These are phyloP conservation scores for Andricus grossulariae DNA, from an alignment of 1,140 invertebrate species.

Conservation along the genomic window DNA sequence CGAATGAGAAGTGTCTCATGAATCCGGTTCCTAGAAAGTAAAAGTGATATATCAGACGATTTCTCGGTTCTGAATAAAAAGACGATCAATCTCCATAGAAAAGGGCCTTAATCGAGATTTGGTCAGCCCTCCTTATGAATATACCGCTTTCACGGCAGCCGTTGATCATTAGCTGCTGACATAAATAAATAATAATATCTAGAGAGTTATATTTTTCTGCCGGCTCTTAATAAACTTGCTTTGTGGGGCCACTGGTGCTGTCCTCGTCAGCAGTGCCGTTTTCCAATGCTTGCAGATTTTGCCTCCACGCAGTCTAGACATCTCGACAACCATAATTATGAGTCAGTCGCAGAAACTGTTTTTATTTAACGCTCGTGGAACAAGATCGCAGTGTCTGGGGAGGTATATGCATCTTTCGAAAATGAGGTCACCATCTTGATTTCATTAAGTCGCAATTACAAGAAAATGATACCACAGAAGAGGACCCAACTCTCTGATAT, in stretches of 20 bases:
- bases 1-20: too few relatives aligned
- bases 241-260: slow-evolving; percentile 41
- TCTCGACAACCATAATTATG: slow-evolving; percentile 20
- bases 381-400: not conserved
- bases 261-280: slow-evolving; percentile 46
- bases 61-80: slow-evolving; percentile 3
- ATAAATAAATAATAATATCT: slow-evolving; percentile 48
- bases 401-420: slow-evolving; percentile 8
- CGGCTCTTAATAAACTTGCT: slow-evolving; percentile 41
- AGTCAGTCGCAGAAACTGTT: slow-evolving; percentile 8
- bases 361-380: not conserved
- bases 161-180: slow-evolving; percentile 29
- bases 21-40: not conserved
- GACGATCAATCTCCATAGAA: too few relatives aligned
- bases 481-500: slow-evolving; percentile 8
- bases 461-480: slow-evolving; percentile 31
- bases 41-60: slow-evolving; percentile 2
- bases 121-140: slow-evolving; percentile 3
- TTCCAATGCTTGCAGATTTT: slow-evolving; percentile 33
- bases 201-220: slow-evolving; percentile 37
- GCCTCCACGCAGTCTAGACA: slow-evolving; percentile 14
- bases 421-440: slow-evolving; percentile 24
- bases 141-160: slow-evolving; percentile 20
- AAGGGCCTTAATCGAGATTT: too few relatives aligned
- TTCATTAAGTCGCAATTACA: slow-evolving; percentile 21